Evolutionary conservation across 2,113 vertebrate species (phyloP), one percentile per base, ranked within the genome.

Genomic region (Misgurnus anguillicaudatus): DNA sequence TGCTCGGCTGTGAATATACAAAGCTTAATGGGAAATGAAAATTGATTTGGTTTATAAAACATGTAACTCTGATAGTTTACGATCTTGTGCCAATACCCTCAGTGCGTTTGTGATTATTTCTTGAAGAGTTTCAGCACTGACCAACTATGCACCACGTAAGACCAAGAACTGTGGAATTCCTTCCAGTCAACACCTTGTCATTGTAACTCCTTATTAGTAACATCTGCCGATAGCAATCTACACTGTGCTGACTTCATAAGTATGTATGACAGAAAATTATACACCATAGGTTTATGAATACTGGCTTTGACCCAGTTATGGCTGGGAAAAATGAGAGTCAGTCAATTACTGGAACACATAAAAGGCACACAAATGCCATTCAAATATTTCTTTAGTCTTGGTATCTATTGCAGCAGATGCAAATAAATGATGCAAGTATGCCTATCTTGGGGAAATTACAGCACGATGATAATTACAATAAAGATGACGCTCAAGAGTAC

Each of bases 171-270:
- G 63, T 70, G 64, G 80, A 85, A 87, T 90, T 90, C 87, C 88
- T 87, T 70, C 74, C 73, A 82, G 71, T 90, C 87, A 83, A 75
- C 88, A 83, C 85, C 83, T 78, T 86, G 87, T 89, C 84, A 84
- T 78, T 79, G 75, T 77, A 65, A 51, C 80, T 82, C 75, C 80
- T 76, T 79, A 67, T 85, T 83, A 64, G 53, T 74, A 89, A 84
- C 87, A 89, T 91, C 86, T 91, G 85, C 86, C 85, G 87, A 90
- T 88, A 85, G 84, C 77, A 11, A 85, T 87, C 83, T 82, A 17
- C 55, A 42, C 13, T 76, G 67, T 42, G 74, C 72, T 82, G 58
- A 79, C 65, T 65, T 64, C 66, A 75, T 60, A 70, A 36, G 66
- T 67, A 63, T 82, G 61, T 81, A 47, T 77, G 39, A 51, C 75